Evolutionary conservation across 1,140 invertebrate genomes (phyloP).

Genomic region (Pseudomyrmex dendroicus): DNA sequence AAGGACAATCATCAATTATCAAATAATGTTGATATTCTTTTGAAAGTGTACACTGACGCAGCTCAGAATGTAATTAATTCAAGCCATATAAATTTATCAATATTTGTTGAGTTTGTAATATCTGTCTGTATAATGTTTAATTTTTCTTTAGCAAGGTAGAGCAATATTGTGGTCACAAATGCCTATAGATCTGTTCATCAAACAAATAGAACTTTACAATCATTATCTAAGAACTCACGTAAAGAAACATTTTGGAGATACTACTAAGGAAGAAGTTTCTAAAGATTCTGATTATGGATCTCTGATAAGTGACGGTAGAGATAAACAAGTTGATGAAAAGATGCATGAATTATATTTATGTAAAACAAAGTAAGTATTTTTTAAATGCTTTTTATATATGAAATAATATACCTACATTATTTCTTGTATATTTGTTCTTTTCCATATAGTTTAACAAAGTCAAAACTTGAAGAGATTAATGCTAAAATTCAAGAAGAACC

Average conservation of each 20-base stretch:
- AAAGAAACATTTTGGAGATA: conserved; percentile 75
- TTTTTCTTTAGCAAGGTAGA: conserved; percentile 75
- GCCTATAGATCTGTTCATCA: conserved; percentile 79
- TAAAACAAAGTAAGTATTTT: conserved; percentile 75
- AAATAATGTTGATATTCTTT: conserved; percentile 71
- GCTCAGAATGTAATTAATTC: conserved; percentile 74
- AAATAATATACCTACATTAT: conserved; percentile 11
- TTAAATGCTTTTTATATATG: conserved; percentile 8
- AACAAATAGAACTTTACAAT: conserved; percentile 79
- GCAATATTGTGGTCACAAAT: conserved; percentile 79
- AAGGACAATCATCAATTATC: conserved; percentile 73
- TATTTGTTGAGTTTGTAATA: not conserved
- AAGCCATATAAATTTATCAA: not conserved
- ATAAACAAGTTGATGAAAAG: conserved; percentile 70
- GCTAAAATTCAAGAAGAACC: conserved; percentile 71
- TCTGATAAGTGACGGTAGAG: conserved; percentile 70
- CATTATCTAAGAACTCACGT: conserved; percentile 78
- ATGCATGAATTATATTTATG: conserved; percentile 72
- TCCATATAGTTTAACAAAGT: conserved; percentile 65
- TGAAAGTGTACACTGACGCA: conserved; percentile 77
- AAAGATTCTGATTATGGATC: conserved; percentile 65
- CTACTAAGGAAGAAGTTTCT: conserved; percentile 44
- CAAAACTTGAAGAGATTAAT: conserved; percentile 75
- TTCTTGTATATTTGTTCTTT: not conserved
- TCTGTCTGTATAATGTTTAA: not conserved